These are phyloP conservation scores for Entomobrya multifasciata DNA, from an alignment of 2,888 invertebrate genomes.

Conservation along the genomic window DNA sequence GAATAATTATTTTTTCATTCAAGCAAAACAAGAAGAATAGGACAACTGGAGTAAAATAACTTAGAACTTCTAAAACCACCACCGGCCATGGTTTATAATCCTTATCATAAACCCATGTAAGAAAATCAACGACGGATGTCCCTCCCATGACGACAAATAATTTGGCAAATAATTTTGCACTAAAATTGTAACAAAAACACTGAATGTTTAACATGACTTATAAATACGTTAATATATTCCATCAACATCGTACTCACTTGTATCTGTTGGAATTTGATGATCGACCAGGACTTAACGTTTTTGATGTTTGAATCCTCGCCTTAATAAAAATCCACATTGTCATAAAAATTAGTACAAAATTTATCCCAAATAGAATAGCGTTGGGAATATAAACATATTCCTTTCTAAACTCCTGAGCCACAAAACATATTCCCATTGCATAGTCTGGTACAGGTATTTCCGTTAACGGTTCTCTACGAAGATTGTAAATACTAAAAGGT, in stretches of 20 bases:
- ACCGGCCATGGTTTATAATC: neutral
- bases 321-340: conserved; percentile 1
- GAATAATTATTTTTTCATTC: neutral
- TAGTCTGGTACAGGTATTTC: conserved; percentile 29
- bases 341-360: neutral
- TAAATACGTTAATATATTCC: too few species aligned
- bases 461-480: neutral
- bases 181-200: neutral
- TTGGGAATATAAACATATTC: conserved; percentile 17
- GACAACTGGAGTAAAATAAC: neutral
- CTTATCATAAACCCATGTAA: conserved; percentile 4
- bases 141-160: conserved; percentile 38
- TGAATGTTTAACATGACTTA: too few species aligned
- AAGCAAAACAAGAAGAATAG: neutral
- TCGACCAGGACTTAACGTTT: too few species aligned
- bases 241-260: neutral
- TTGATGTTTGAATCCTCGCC: neutral
- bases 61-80: neutral
- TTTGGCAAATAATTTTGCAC: conserved; percentile 14
- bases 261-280: too few species aligned
- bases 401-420: neutral
- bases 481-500: too few species aligned
- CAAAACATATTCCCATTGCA: neutral
- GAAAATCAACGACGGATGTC: neutral
- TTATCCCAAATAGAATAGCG: neutral